A percentile compares a stretch with the other conserved stretches of the same genome.
phyloP scores from a whole-genome alignment of 1,140 invertebrate species.

The Eupristina koningsbergeri region DNA sequence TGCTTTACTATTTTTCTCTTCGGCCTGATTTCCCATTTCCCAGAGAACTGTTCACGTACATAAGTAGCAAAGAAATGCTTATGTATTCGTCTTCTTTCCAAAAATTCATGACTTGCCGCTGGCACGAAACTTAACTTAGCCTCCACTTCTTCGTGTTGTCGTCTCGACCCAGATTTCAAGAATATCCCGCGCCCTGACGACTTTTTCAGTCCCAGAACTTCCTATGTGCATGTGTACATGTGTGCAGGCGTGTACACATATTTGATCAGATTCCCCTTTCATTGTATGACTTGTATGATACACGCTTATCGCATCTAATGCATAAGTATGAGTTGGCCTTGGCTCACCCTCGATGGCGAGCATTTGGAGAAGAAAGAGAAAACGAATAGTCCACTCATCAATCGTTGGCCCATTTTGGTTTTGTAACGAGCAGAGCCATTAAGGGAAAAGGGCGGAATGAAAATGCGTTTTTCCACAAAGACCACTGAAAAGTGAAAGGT shows the following conservation, averaged over 20 bases:
- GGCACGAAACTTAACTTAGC: constrained; percentile 10
- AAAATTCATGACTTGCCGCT: constrained; percentile 44
- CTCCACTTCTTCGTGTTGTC: background rate
- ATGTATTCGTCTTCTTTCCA: background rate
- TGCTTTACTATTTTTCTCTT: too few relatives aligned
- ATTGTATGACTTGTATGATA: too few relatives aligned
- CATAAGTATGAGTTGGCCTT: background rate
- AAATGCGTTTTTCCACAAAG: background rate
- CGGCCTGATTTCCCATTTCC: background rate
- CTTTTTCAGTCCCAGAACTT: background rate
- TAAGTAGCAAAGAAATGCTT: constrained; percentile 3
- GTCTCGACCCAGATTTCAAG: constrained; percentile 36
- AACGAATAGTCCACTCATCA: background rate
- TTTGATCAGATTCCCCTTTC: background rate
- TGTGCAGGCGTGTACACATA: too few relatives aligned
- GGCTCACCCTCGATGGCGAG: background rate
- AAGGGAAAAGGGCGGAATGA: background rate
- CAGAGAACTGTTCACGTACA: background rate
- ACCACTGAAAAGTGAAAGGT: background rate
- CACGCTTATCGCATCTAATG: background rate
- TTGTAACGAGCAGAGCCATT: background rate
- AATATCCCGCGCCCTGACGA: background rate
- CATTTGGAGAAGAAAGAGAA: background rate
- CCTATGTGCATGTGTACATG: too few relatives aligned
- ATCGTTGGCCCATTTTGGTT: background rate